Conservation (phyloP, 2,797 vertebrate species). For the Loriculus beryllinus region DNA sequence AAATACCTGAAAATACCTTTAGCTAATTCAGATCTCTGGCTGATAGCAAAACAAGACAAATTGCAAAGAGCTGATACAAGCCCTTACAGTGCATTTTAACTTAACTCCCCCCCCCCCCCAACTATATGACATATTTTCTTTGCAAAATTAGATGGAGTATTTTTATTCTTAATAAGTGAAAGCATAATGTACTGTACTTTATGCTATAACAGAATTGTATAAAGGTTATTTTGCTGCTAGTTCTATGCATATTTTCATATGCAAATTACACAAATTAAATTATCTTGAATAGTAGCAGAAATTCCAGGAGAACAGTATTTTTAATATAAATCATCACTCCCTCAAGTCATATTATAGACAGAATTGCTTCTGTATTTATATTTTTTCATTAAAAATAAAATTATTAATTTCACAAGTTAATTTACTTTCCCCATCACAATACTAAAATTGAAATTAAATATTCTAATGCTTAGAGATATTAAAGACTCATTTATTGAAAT, state of each 20-base stretch:
- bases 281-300: slow-evolving; percentile 66
- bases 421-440: slow-evolving; percentile 71
- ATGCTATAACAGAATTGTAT: slow-evolving; percentile 39
- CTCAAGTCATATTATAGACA: slow-evolving; percentile 72
- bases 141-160: slow-evolving; percentile 18
- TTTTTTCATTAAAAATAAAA: slow-evolving; percentile 81
- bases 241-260: slow-evolving; percentile 66
- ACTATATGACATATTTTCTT: not conserved
- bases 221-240: slow-evolving; percentile 59
- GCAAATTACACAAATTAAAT: slow-evolving; percentile 73
- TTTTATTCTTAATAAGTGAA: slow-evolving; percentile 52
- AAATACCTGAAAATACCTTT: slow-evolving; percentile 6
- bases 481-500: slow-evolving; percentile 67
- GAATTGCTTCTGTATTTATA: slow-evolving; percentile 74
- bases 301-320: slow-evolving; percentile 68
- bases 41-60: slow-evolving; percentile 41
- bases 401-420: slow-evolving; percentile 79
- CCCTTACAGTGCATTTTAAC: not conserved
- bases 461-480: slow-evolving; percentile 71
- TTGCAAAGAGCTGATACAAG: not conserved
- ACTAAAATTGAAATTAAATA: slow-evolving; percentile 76
- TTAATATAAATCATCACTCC: slow-evolving; percentile 73
- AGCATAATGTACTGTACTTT: slow-evolving; percentile 42
- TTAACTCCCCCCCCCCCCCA: not conserved
- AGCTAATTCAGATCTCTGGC: slow-evolving; percentile 7